Conservation (phyloP, 2,888 invertebrate species). For the Drosophila meridionalis region DNA sequence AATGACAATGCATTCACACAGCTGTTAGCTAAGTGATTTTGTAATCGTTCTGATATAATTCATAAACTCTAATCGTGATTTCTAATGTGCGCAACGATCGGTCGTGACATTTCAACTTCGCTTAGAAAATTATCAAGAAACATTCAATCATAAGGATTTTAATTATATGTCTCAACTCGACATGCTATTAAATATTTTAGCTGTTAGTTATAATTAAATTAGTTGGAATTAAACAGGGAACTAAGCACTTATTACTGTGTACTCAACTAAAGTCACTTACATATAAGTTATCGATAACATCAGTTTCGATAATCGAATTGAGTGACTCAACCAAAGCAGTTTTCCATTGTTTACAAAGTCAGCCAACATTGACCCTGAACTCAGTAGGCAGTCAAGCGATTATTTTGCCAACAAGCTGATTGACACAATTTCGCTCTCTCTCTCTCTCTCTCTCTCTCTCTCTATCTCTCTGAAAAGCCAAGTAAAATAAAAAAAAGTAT, state of each 20-base stretch:
- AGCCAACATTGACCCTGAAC: constrained; percentile 64
- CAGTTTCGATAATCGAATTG: background rate
- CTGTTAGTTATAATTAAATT: background rate
- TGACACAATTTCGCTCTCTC: constrained; percentile 60
- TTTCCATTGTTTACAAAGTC: constrained; percentile 13
- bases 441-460: background rate
- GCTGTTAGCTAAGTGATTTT: constrained; percentile 3
- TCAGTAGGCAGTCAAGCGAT: constrained; percentile 51
- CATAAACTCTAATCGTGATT: constrained; percentile 26
- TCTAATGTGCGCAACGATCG: constrained; percentile 1
- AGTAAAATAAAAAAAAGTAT: constrained; percentile 29
- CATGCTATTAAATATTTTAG: background rate
- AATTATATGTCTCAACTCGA: constrained; percentile 23
- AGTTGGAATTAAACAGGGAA: constrained; percentile 6
- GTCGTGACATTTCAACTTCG: constrained; percentile 47
- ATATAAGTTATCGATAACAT: constrained; percentile 6
- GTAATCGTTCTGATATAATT: background rate
- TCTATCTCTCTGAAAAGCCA: constrained; percentile 1
- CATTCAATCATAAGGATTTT: constrained; percentile 23
- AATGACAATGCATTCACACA: background rate
- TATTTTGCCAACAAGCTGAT: constrained; percentile 55
- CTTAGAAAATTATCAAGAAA: constrained; percentile 23
- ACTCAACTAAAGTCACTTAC: constrained; percentile 4
- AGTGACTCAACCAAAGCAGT: constrained; percentile 6
- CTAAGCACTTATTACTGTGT: background rate